Conservation (phyloP, 2,888 invertebrate genomes). For the Uropetala carovei region DNA sequence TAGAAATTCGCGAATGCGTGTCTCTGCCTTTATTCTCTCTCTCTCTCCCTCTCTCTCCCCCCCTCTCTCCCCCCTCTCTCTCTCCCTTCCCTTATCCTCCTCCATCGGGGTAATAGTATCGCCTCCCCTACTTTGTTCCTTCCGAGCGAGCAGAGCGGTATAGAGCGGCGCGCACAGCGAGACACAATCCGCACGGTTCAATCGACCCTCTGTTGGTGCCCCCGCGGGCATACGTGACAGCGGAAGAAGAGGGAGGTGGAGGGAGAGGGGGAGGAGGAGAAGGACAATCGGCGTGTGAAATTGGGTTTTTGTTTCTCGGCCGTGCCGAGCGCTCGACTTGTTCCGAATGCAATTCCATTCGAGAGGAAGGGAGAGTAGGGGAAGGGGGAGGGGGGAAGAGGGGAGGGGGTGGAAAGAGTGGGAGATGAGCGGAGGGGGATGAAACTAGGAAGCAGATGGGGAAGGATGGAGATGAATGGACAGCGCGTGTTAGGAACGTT, state of each 20-base stretch:
- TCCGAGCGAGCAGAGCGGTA: not conserved
- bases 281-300: conserved; percentile 14
- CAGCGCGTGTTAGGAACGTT: too few species aligned
- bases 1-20: too few species aligned
- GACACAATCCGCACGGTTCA: not conserved
- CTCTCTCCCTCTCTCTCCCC: not conserved
- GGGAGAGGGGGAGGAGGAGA: not conserved
- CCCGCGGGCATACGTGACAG: not conserved
- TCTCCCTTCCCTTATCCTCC: not conserved
- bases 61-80: not conserved
- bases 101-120: not conserved
- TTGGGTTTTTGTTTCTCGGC: conserved; percentile 37
- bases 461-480: too few species aligned
- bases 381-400: not conserved
- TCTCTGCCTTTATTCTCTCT: not conserved
- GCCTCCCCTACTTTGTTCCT: not conserved
- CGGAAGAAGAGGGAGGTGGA: not conserved
- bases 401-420: not conserved
- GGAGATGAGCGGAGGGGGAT: too few species aligned
- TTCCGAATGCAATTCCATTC: not conserved
- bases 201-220: not conserved
- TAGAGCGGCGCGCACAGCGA: not conserved
- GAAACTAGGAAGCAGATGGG: too few species aligned
- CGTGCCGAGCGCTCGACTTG: not conserved
- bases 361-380: not conserved